Base-by-base conservation (phyloP, 2,888 invertebrate species). In the Bellardia bayeri region DNA sequence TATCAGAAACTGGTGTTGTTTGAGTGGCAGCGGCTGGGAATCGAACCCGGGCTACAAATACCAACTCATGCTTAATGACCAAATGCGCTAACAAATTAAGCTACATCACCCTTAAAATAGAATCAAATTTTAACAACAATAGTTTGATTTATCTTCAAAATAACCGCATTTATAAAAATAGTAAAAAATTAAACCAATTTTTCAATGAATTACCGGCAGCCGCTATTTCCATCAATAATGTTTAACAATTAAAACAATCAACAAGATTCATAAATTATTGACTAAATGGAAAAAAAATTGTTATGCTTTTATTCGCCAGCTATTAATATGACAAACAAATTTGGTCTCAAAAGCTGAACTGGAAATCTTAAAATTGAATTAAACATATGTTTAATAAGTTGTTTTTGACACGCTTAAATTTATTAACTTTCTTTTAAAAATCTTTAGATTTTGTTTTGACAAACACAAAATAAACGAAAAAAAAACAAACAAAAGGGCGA, bases 401-500 rank as follows among this genome's bases (percentile, higher is more conserved):
- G 45, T 37, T 51, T 51, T 51, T 75, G 75, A 75, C 63, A 51
- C n/a, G 51, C 75, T 45, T 75, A 37, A 51, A 64, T 33, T 56
- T 61, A 51, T 75, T 64, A 71, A 71, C 14, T 33, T 72, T 64
- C n/a, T 75, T 64, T 51, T 63, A 8, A 64, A 42, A 23, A 61
- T 33, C 14, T 61, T 23, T 16, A 56, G 56, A 9, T 56, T 51
- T 51, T 56, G 16, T 56, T 56, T n/a, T n/a, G n/a, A n/a, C n/a
- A n/a, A 56, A 23, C 23, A 56, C 7, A 56, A 23, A 56, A 56
- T 23, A 3, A 56, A 54, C 4, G 6, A 51, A 2, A 45, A n/a
- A 51, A 54, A 6, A 56, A 9, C 33, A 33, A 13, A 78, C 30
- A 66, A 78, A 78, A 78, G 66, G 78, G 54, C 66, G 71, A 80